Evolutionary conservation across 2,797 vertebrate genomes (phyloP).

Genomic region (Corythornis leucogaster): DNA sequence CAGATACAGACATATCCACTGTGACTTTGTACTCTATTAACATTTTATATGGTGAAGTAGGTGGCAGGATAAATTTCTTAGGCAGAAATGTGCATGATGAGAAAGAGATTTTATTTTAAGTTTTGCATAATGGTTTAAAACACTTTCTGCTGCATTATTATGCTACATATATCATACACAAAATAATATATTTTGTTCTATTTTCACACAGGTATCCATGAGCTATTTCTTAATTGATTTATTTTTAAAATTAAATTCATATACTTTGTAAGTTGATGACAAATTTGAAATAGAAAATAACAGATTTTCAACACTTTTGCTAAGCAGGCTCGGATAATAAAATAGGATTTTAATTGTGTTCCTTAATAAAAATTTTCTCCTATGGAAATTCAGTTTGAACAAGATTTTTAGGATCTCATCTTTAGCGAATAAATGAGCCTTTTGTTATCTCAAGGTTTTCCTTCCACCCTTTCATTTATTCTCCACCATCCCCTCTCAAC

Average conservation of each 20-base stretch:
- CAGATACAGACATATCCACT: neutral
- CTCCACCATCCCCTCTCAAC: neutral
- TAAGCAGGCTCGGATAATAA: neutral
- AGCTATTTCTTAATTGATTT: neutral
- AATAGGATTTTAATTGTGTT: neutral
- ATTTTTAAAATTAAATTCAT: neutral
- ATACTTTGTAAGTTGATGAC: neutral
- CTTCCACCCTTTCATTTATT: neutral
- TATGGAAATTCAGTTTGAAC: neutral
- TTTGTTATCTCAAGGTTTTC: neutral
- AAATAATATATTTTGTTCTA: neutral
- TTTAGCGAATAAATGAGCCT: neutral
- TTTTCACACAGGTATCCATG: neutral
- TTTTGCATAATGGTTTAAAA: constrained; percentile 3
- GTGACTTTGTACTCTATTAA: neutral
- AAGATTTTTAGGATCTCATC: neutral
- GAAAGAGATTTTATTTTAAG: constrained; percentile 1
- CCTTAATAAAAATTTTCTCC: neutral
- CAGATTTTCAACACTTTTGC: neutral
- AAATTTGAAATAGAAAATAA: neutral
- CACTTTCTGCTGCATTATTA: neutral
- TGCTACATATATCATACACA: neutral
- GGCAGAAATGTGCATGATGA: neutral
- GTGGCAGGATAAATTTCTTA: constrained; percentile 46
- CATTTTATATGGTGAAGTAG: constrained; percentile 15